Percentiles rank a stretch among this genome's conserved stretches.
Conservation (phyloP, 2,113 vertebrate genomes). For the Hipposideros armiger region DNA sequence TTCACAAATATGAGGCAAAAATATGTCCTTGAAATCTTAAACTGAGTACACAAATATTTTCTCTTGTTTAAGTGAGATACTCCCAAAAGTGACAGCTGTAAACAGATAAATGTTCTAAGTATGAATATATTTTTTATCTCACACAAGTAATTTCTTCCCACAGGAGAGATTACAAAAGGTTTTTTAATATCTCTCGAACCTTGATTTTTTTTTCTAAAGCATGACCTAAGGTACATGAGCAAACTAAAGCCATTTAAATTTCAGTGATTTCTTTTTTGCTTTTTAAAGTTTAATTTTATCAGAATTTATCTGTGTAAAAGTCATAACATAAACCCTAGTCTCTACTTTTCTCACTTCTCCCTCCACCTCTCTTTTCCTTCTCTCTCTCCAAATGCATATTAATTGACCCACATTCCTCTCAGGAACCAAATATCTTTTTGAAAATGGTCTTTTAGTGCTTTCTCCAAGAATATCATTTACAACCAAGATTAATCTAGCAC, state of each 20-base stretch:
- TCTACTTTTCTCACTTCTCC: not conserved
- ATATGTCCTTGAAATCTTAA: constrained; percentile 13
- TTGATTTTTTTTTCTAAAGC: not conserved
- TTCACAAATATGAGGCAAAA: constrained; percentile 22
- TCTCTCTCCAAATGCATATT: not conserved
- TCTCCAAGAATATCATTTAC: constrained; percentile 45
- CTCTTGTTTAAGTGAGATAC: not conserved
- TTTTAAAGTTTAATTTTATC: not conserved
- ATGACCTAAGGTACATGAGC: not conserved
- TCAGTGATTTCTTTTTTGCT: not conserved
- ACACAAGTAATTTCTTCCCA: not conserved
- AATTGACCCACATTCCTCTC: constrained; percentile 48
- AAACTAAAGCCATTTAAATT: not conserved
- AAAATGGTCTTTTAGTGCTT: constrained; percentile 3
- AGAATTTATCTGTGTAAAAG: not conserved
- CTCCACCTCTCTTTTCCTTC: not conserved
- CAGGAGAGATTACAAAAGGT: not conserved
- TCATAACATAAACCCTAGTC: not conserved
- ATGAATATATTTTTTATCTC: not conserved
- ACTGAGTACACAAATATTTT: constrained; percentile 27
- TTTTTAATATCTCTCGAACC: not conserved
- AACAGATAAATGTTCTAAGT: constrained; percentile 17
- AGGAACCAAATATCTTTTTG: constrained; percentile 32
- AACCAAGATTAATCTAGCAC: not conserved
- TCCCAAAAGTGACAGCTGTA: not conserved